A percentile compares a stretch with the other conserved stretches of the same genome.
Evolutionary conservation across 2,113 vertebrate species (phyloP).

Genomic region (Grammomys dolichurus): DNA sequence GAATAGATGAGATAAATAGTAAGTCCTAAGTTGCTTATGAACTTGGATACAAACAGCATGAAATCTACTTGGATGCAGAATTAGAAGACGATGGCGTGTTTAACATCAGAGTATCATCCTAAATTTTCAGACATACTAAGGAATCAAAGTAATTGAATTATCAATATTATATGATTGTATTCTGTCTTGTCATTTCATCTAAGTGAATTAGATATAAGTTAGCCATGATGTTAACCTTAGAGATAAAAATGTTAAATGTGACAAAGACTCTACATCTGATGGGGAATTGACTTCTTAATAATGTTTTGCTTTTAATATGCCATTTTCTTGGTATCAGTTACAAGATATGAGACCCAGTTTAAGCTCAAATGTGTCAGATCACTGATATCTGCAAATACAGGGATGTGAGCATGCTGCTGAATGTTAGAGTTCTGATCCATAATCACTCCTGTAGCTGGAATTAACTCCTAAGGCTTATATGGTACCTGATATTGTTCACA

Average conservation of each 20-base stretch:
- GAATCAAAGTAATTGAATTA: neutral
- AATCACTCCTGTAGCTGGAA: neutral
- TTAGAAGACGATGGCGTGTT: neutral
- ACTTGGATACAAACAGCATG: neutral
- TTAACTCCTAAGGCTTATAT: constrained; percentile 1
- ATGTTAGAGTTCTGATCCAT: neutral
- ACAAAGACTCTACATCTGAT: neutral
- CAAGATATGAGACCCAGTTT: neutral
- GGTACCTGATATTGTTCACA: neutral
- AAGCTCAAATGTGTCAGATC: neutral
- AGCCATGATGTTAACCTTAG: constrained; percentile 4
- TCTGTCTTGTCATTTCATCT: neutral
- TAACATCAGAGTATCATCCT: constrained; percentile 15
- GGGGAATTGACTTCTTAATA: constrained; percentile 1
- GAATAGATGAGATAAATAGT: neutral
- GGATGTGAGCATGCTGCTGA: neutral
- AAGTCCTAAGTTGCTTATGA: constrained; percentile 30
- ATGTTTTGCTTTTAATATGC: neutral
- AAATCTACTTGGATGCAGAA: neutral
- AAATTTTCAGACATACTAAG: neutral
- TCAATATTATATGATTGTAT: neutral
- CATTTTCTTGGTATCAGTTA: neutral
- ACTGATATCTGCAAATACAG: neutral
- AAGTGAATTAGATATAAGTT: neutral
- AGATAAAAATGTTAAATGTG: constrained; percentile 2